phyloP scores from a whole-genome alignment of 1,140 invertebrate genomes.

The Drosophila gunungcola region DNA sequence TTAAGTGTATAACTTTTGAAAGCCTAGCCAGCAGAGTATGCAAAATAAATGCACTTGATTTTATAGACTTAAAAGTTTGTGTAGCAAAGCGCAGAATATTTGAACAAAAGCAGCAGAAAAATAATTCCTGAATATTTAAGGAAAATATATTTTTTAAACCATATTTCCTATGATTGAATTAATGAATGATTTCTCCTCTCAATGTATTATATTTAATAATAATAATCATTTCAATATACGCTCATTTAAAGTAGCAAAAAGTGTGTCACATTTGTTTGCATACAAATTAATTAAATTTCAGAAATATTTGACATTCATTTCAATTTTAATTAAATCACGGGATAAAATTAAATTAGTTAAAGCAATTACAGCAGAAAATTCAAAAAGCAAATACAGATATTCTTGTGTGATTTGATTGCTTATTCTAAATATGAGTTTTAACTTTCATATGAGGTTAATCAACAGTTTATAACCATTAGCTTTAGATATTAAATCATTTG shows the following conservation, averaged over 20 bases:
- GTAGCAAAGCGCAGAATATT: background rate
- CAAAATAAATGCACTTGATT: conserved; percentile 14
- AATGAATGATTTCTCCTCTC: too few species aligned
- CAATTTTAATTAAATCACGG: conserved; percentile 51
- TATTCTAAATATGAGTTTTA: background rate
- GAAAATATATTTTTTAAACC: too few species aligned
- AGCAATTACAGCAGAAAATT: conserved; percentile 5
- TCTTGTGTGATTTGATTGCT: background rate
- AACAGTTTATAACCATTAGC: background rate
- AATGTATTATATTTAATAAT: background rate
- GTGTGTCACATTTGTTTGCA: conserved; percentile 9
- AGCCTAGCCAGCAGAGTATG: conserved; percentile 2
- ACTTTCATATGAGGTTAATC: background rate
- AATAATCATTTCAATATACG: conserved; percentile 3
- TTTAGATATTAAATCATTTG: background rate
- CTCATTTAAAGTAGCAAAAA: conserved; percentile 9
- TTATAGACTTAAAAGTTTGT: background rate
- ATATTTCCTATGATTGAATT: background rate
- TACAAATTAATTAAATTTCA: conserved; percentile 20
- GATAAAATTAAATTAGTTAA: conserved; percentile 37
- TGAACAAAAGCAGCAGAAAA: too few species aligned
- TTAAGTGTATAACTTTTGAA: conserved; percentile 23
- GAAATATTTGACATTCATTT: conserved; percentile 58
- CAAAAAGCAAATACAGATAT: conserved; percentile 10
- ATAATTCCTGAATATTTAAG: too few species aligned